Conservation (phyloP, 1,140 invertebrate genomes). For the Phenacoccus solenopsis region DNA sequence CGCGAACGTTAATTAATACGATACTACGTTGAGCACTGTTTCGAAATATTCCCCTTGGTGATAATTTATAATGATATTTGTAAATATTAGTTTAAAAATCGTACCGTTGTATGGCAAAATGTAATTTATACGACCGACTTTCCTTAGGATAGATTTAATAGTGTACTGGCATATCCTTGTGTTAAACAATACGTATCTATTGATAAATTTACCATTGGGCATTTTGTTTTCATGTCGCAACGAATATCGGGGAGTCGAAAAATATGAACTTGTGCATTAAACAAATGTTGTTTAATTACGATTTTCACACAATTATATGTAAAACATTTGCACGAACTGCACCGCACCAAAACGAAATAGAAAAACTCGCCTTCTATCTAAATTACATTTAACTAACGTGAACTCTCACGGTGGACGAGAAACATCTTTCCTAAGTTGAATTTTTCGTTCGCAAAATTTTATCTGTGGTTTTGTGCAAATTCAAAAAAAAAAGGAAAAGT, state of each 20-base stretch:
- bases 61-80: no score
- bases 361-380: neutral
- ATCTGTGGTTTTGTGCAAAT: neutral
- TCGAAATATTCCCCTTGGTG: no score
- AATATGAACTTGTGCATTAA: neutral
- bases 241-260: neutral
- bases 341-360: constrained; percentile 8
- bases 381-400: constrained; percentile 11
- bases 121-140: neutral
- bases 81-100: neutral
- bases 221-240: constrained; percentile 7
- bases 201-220: constrained; percentile 10
- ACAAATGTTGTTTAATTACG: neutral
- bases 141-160: neutral
- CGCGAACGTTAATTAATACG: neutral
- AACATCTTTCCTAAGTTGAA: neutral
- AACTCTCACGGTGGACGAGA: constrained; percentile 12
- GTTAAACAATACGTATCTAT: neutral
- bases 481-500: neutral
- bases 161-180: neutral
- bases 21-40: no score
- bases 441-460: neutral
- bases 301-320: neutral
- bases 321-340: constrained; percentile 5
- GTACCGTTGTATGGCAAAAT: neutral